Evolutionary conservation across 1,140 invertebrate genomes (phyloP).

Genomic region (Reticulitermes speratus): DNA sequence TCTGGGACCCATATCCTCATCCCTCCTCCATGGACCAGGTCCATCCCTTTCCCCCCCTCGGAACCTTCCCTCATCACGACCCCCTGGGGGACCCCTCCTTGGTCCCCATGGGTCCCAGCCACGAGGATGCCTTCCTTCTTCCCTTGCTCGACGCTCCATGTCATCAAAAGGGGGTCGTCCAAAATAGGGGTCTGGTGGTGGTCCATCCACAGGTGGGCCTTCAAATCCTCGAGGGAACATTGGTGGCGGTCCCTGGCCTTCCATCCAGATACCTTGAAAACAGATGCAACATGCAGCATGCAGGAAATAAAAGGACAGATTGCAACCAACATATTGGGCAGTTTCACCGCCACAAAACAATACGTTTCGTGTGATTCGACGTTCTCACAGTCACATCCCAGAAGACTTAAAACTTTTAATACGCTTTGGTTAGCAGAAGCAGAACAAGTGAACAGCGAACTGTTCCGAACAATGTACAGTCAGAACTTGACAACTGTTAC

Average conservation of each 20-base stretch:
- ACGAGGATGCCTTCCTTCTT: slow-evolving; percentile 24
- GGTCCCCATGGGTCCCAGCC: slow-evolving; percentile 15
- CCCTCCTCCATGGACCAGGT: slow-evolving; percentile 6
- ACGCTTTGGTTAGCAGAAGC: too few relatives aligned
- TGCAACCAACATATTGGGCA: background rate
- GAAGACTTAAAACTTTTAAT: too few relatives aligned
- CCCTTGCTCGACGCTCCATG: slow-evolving; percentile 31
- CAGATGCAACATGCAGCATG: background rate
- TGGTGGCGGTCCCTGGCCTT: slow-evolving; percentile 40
- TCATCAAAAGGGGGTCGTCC: slow-evolving; percentile 48
- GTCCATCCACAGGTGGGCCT: slow-evolving; percentile 26
- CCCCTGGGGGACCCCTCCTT: background rate
- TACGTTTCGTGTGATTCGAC: too few relatives aligned
- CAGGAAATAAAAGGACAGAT: background rate
- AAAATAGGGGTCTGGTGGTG: slow-evolving; percentile 43
- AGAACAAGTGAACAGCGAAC: too few relatives aligned
- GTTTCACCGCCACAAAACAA: background rate
- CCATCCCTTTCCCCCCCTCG: slow-evolving; percentile 20
- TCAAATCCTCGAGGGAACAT: slow-evolving; percentile 33
- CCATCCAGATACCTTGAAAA: slow-evolving; percentile 39
- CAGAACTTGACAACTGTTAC: too few relatives aligned
- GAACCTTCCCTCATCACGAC: background rate
- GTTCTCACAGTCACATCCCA: too few relatives aligned
- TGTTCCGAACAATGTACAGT: too few relatives aligned
- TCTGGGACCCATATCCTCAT: background rate